Evolutionary conservation across 1,140 invertebrate species (phyloP), one percentile per base, ranked within the genome.

Genomic region (Anoplophora glabripennis): DNA sequence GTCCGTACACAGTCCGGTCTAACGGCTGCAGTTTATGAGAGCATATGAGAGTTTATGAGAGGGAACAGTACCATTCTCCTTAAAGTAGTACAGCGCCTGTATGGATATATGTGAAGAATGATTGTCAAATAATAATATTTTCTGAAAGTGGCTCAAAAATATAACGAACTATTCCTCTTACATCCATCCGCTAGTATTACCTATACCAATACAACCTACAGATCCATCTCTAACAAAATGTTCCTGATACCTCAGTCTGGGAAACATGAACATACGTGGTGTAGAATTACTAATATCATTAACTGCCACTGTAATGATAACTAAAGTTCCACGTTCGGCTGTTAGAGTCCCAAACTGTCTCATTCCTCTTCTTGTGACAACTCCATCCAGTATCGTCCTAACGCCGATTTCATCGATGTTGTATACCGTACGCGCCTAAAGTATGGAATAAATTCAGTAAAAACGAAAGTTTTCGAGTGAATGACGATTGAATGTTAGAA

Each of bases 301-400:
- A 4, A 71, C 72, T 15, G 71, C 66, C 63, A 67, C 53, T 21
- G 66, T 57, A n/a, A 78, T 56, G 42, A 78, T 79, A 10, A 79
- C 74, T 37, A 78, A 64, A 12, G 70, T 71, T 44, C 75, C 76
- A 18, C 73, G 59, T 68, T 80, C 78, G 1, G 71, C 74, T 37
- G 75, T n/a, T n/a, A n/a, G 78, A 7, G 73, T 77, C 10, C 78
- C 41, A 52, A 80, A 72, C 69, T 81, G 73, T 44, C 72, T 73
- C 40, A 59, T 49, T 21, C 77, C 77, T 66, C 67, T 70, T 52
- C 59, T 66, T 35, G 77, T 72, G 14, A 81, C 63, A 34, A 80
- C 67, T 49, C 67, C 72, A 41, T 41, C 38, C 38, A 4, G 76
- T 3, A 80, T 78, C 14, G 77, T 79, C 1, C 75, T 79, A 9